Conservation (phyloP, 2,113 vertebrate genomes). For the Pica pica region DNA sequence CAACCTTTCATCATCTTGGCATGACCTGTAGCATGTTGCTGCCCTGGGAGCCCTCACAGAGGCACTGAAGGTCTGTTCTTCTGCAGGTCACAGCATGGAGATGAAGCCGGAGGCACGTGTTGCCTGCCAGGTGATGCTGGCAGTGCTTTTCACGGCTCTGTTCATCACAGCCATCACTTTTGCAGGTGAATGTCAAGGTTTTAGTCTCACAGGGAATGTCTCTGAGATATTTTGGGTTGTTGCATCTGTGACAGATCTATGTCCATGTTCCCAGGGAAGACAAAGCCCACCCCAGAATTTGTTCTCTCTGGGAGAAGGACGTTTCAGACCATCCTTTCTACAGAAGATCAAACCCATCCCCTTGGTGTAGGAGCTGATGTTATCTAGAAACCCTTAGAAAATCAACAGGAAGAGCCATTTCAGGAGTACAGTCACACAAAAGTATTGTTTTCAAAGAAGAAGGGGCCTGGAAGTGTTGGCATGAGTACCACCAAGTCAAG, state of each 20-base stretch:
- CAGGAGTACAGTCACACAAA: background rate
- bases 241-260: too few relatives aligned
- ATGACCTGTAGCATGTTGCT: fast-evolving
- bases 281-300: background rate
- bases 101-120: background rate
- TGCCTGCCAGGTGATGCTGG: background rate
- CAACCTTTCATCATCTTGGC: background rate
- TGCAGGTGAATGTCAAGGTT: background rate
- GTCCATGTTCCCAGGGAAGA: background rate
- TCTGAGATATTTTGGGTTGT: background rate
- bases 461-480: background rate
- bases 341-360: background rate
- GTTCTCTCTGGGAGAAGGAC: background rate
- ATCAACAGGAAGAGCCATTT: background rate
- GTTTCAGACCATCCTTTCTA: background rate
- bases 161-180: background rate
- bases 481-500: background rate
- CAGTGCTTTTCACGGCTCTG: background rate
- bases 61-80: background rate
- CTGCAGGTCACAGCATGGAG: background rate
- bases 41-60: fast-evolving
- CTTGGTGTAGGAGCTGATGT: background rate
- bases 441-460: background rate
- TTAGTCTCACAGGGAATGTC: fast-evolving
- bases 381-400: background rate